phyloP scores from a whole-genome alignment of 2,888 invertebrate species.

The Drosophila putrida region DNA sequence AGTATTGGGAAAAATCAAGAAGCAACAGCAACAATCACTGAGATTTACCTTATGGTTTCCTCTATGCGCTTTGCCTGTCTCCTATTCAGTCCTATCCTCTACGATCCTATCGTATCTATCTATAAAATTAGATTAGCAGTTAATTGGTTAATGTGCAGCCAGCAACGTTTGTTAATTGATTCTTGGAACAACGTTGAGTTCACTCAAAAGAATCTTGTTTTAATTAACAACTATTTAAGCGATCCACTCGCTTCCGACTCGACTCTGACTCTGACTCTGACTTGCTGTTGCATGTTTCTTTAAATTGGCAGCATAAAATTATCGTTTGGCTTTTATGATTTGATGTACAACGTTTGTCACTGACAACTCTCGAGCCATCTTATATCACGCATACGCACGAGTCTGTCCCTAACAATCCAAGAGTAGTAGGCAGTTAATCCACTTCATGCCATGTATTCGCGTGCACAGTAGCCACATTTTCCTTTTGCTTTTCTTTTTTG shows the following conservation, averaged over 20 bases:
- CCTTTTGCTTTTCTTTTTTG: conserved; percentile 5
- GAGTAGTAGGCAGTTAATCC: conserved; percentile 1
- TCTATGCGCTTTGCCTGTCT: conserved; percentile 9
- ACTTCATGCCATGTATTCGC: conserved; percentile 24
- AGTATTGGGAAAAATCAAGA: conserved; percentile 47
- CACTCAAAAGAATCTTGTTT: conserved; percentile 58
- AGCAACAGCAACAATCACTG: conserved; percentile 45
- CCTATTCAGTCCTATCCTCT: conserved; percentile 18
- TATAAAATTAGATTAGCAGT: conserved; percentile 82
- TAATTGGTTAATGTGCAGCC: conserved; percentile 81
- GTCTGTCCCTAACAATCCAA: neutral
- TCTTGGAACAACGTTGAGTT: conserved; percentile 60
- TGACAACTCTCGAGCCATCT: conserved; percentile 25
- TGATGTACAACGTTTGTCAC: conserved; percentile 49
- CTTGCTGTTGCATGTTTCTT: conserved; percentile 51
- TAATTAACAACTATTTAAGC: conserved; percentile 79
- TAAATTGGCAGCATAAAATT: conserved; percentile 71
- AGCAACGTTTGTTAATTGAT: conserved; percentile 81
- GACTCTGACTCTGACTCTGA: neutral
- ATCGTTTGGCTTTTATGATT: conserved; percentile 62
- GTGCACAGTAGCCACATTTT: conserved; percentile 53
- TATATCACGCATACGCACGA: conserved; percentile 35
- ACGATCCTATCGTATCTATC: conserved; percentile 52
- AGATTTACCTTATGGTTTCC: conserved; percentile 58
- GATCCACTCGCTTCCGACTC: conserved; percentile 39